Evolutionary conservation across 2,797 vertebrate genomes (phyloP).

Genomic region (Falco concolor): DNA sequence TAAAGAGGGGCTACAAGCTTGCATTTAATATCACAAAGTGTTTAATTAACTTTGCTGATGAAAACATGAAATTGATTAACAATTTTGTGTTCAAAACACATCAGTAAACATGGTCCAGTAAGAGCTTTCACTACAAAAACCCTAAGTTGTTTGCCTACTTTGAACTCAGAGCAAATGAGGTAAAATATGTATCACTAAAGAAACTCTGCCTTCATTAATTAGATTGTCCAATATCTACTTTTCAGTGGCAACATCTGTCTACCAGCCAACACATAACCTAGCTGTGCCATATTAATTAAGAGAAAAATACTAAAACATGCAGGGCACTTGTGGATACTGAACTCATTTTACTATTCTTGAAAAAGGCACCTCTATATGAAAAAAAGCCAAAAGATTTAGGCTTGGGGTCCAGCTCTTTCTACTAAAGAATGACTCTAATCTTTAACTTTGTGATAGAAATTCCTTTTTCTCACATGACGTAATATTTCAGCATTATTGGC

Average conservation of each 20-base stretch:
- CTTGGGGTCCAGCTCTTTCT: not conserved
- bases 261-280: not conserved
- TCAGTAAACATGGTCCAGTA: not conserved
- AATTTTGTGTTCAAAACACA: constrained; percentile 5
- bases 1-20: constrained; percentile 7
- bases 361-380: not conserved
- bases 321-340: not conserved
- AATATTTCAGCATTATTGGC: not conserved
- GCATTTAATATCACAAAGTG: not conserved
- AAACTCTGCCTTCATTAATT: constrained; percentile 42
- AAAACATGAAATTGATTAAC: constrained; percentile 47
- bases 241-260: not conserved
- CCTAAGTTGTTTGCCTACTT: not conserved
- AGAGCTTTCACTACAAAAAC: not conserved
- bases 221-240: not conserved
- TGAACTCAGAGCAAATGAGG: constrained; percentile 48
- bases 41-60: constrained; percentile 54
- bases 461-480: not conserved
- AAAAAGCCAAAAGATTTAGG: not conserved
- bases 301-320: not conserved
- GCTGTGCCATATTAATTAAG: not conserved
- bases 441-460: not conserved
- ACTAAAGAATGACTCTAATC: not conserved
- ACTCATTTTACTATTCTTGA: not conserved
- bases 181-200: not conserved